Percentiles rank a stretch among this genome's conserved stretches.
Conservation (phyloP, 2,888 invertebrate species). For the Phlogophora meticulosa region DNA sequence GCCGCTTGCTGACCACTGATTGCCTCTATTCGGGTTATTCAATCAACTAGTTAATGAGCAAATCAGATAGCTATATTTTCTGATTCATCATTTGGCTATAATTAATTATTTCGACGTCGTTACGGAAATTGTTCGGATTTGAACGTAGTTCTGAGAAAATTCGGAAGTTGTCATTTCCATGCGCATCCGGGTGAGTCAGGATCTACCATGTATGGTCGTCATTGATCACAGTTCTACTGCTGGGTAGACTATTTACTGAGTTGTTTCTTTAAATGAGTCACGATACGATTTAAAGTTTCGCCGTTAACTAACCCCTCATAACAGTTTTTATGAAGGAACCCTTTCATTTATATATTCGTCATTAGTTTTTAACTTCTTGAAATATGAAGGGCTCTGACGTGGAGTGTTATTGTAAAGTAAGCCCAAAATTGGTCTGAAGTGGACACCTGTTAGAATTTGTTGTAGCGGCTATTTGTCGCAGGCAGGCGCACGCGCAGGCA, state of each 20-base stretch:
- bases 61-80: conserved; percentile 67
- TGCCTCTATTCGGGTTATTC: conserved; percentile 72
- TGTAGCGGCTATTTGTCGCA: conserved; percentile 80
- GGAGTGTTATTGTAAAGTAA: conserved; percentile 61
- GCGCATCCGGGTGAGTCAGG: conserved; percentile 63
- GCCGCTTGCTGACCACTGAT: conserved; percentile 70
- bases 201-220: conserved; percentile 54
- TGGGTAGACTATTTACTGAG: conserved; percentile 1
- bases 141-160: conserved; percentile 69
- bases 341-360: conserved; percentile 7
- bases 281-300: background rate
- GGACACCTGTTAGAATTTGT: conserved; percentile 86
- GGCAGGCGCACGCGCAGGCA: conserved; percentile 86
- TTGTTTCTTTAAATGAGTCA: conserved; percentile 5
- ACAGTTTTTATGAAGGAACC: background rate
- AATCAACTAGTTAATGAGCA: conserved; percentile 75
- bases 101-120: conserved; percentile 66
- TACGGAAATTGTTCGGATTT: conserved; percentile 74
- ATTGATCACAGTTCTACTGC: conserved; percentile 33
- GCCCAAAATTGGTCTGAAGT: conserved; percentile 77
- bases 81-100: conserved; percentile 75
- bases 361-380: conserved; percentile 45
- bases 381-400: conserved; percentile 59
- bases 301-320: background rate
- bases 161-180: conserved; percentile 65